These are phyloP conservation scores for Agrochola macilenta DNA, from an alignment of 2,888 invertebrate species.

Conservation along the genomic window DNA sequence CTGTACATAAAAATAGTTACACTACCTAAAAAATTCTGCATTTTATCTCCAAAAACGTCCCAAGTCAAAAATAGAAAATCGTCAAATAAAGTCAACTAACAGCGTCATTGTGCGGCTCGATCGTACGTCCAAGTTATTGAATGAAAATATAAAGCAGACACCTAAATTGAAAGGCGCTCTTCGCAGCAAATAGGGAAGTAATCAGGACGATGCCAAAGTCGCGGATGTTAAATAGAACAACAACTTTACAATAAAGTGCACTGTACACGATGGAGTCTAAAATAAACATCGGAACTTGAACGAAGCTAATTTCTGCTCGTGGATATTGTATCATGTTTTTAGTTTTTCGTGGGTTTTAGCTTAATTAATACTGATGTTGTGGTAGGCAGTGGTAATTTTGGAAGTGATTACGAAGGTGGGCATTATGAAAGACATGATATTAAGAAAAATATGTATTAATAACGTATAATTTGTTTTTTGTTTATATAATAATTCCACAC, in stretches of 20 bases:
- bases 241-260: conserved; percentile 58
- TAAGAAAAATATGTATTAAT: neutral
- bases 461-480: neutral
- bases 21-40: neutral
- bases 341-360: conserved; percentile 5
- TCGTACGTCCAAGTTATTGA: conserved; percentile 37
- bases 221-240: conserved; percentile 59
- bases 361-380: conserved; percentile 21
- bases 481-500: too few species aligned
- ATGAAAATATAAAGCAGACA: conserved; percentile 42
- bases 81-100: conserved; percentile 10
- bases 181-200: conserved; percentile 47
- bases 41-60: neutral
- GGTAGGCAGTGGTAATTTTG: neutral
- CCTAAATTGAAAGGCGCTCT: conserved; percentile 41
- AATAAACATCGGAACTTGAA: conserved; percentile 44
- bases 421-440: too few species aligned
- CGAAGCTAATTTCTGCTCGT: conserved; percentile 40
- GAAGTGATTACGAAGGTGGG: neutral
- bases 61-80: conserved; percentile 19
- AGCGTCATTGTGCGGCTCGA: conserved; percentile 15
- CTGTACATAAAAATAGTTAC: neutral
- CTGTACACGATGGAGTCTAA: conserved; percentile 30
- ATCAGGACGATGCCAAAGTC: conserved; percentile 55
- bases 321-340: conserved; percentile 26